Percentiles rank a stretch among this genome's conserved stretches.
These are phyloP conservation scores for Actenoides lindsayi DNA, from an alignment of 2,113 vertebrate species.

Conservation along the genomic window DNA sequence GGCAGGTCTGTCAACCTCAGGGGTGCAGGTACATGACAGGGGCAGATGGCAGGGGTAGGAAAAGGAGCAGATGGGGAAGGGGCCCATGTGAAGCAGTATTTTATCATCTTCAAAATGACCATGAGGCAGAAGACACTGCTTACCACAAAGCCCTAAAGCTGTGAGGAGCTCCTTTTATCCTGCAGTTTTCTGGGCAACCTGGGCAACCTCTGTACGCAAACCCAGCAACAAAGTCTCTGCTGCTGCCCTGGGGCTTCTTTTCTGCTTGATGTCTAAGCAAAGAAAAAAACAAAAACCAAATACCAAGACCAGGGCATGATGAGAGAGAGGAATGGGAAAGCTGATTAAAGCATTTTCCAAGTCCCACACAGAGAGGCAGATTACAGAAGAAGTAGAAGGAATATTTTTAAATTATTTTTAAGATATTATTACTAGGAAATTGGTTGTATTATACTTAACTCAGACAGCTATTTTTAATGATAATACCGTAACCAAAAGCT, in stretches of 20 bases:
- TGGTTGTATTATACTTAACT: not conserved
- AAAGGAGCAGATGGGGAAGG: not conserved
- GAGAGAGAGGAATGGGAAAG: not conserved
- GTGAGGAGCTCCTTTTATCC: not conserved
- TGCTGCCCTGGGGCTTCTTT: not conserved
- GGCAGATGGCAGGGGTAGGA: rapidly evolving
- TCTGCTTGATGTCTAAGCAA: not conserved
- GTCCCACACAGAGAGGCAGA: not conserved
- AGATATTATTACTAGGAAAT: not conserved
- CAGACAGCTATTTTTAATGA: not conserved
- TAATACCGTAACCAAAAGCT: not conserved
- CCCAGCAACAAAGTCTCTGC: not conserved
- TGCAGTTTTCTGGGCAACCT: not conserved
- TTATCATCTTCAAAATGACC: not conserved
- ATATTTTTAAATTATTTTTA: not conserved
- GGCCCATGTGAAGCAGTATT: not conserved
- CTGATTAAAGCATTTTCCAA: not conserved
- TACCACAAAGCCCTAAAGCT: not conserved
- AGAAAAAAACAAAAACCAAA: not conserved
- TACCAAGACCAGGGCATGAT: not conserved
- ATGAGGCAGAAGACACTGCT: not conserved
- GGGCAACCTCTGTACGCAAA: not conserved
- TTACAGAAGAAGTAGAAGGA: not conserved
- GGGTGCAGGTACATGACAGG: rapidly evolving
- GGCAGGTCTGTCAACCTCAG: not conserved